Evolutionary conservation across 2,113 vertebrate genomes (phyloP), one percentile per base, ranked within the genome.

Genomic region (Syngnathus floridae): DNA sequence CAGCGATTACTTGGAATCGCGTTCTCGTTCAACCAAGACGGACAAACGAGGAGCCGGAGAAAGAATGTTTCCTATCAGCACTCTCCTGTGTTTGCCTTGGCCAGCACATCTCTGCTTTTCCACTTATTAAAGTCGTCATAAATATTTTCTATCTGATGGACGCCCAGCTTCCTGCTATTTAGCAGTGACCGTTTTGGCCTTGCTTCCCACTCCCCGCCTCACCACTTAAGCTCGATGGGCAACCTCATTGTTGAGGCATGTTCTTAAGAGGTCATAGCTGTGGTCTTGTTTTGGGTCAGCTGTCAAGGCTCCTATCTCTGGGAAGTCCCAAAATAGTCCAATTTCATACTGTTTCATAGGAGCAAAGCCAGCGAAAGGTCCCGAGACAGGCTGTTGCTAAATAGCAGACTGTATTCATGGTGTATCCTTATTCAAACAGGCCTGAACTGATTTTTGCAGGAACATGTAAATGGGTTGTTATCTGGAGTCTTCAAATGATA

Each of bases 71-170:
- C 56, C 83, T 90, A 90, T 92, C 88, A 88, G 84, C 76, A 51
- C 76, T 85, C 78, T 73, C 83, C 86, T 87, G 7, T 91, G 72
- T 92, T 91, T 91, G 84, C 74, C 80, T 91, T 92, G 91, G 91
- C 92, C 76, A 67, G 90, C 92, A 71, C 45, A 66, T 81, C 79
- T 75, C 56, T 21, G 84, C 86, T 71, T 85, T 84, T 89, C 81
- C 63, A 74, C 85, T 87, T 87, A 90, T 90, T 89, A 90, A 88
- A 90, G 84, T 88, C 78, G 77, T 88, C 86, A 83, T 76, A 79
- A 77, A 82, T 83, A 82, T 84, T 79, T 75, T 76, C 76, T 87
- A 81, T 90, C 83, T 86, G 87, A 83, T 83, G 73, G 70, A 85
- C 48, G 79, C 76, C 83, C 75, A 71, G 79, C 86, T 90, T 93